These are phyloP conservation scores for Neoitamus cyanurus DNA, from an alignment of 2,888 invertebrate genomes.

Conservation along the genomic window DNA sequence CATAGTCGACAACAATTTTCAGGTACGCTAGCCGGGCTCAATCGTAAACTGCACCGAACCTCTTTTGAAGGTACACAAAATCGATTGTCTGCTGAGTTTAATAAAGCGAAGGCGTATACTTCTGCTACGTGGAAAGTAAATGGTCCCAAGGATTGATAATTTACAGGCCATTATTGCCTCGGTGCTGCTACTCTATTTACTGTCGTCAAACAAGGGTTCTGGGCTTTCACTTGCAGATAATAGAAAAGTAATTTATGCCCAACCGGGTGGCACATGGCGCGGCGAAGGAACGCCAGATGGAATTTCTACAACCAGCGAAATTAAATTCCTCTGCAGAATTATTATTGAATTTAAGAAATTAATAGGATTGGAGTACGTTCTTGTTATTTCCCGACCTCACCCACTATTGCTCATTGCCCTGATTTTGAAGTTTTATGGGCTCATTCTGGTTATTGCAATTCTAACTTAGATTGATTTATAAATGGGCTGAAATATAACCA, in stretches of 20 bases:
- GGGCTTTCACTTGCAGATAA: conserved; percentile 22
- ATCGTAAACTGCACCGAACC: conserved; percentile 22
- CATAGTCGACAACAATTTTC: conserved; percentile 37
- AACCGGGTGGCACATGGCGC: background rate
- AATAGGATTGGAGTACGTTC: background rate
- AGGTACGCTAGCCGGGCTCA: conserved; percentile 7
- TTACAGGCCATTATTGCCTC: background rate
- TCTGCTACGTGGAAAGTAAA: conserved; percentile 5
- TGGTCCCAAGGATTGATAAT: conserved; percentile 24
- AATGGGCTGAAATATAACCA: background rate
- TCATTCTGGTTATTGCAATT: background rate
- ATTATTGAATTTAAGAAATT: conserved; percentile 5
- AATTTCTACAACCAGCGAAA: background rate
- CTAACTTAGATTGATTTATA: background rate
- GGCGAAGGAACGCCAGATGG: background rate
- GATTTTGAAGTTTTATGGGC: background rate
- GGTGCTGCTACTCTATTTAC: conserved; percentile 14
- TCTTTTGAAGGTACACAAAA: conserved; percentile 14
- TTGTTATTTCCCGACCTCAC: background rate
- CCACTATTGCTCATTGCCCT: background rate
- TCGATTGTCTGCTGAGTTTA: conserved; percentile 24
- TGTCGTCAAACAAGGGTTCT: conserved; percentile 10
- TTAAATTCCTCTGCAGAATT: conserved; percentile 1
- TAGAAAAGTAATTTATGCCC: conserved; percentile 6
- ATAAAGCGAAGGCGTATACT: conserved; percentile 11